These are phyloP conservation scores for Dicaeum eximium DNA, from an alignment of 2,113 vertebrate species.

Conservation along the genomic window DNA sequence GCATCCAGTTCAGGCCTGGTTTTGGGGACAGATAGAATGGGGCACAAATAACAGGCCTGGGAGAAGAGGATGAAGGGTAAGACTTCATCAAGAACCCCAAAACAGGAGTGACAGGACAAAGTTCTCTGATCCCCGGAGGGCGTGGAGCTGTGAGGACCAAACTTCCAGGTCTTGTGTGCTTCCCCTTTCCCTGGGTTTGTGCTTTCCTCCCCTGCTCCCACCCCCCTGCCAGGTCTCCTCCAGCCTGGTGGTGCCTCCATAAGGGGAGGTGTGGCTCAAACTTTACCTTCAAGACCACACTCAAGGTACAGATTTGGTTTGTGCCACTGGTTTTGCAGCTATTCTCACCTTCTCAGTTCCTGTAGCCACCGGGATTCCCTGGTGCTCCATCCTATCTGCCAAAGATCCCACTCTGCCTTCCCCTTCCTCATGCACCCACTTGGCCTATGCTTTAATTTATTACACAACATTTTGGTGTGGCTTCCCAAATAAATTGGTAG, in stretches of 20 bases:
- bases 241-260: neutral
- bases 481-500: conserved; percentile 47
- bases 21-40: neutral
- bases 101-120: neutral
- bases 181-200: neutral
- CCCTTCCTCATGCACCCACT: neutral
- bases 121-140: neutral
- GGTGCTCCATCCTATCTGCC: neutral
- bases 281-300: neutral
- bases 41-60: neutral
- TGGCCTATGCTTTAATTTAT: conserved; percentile 32
- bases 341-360: neutral
- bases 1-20: neutral
- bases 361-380: neutral
- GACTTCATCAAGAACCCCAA: neutral
- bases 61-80: neutral
- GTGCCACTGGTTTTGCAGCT: neutral
- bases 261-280: neutral
- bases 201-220: neutral
- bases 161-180: neutral
- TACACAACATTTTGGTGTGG: neutral
- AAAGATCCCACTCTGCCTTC: neutral
- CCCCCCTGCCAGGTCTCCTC: neutral
- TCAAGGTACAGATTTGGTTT: neutral
- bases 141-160: neutral